Conservation (phyloP, 1,140 invertebrate species). For the Aphelenchoides besseyi region DNA sequence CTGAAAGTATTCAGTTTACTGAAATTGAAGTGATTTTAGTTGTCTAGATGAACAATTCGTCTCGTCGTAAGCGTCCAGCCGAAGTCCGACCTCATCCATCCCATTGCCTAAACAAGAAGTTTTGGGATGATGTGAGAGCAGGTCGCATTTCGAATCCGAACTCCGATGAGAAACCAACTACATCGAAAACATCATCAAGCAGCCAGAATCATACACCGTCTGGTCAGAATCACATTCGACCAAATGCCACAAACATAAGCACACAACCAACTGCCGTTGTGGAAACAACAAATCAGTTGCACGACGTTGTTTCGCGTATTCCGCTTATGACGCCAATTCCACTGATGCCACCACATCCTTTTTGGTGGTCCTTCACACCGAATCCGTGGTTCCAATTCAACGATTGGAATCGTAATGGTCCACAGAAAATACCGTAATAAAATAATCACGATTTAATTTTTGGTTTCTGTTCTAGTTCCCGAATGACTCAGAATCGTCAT, state of each 20-base stretch:
- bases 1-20: neutral
- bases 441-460: neutral
- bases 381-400: too few species aligned
- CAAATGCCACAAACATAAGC: neutral
- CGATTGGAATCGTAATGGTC: too few species aligned
- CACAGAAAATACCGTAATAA: too few species aligned
- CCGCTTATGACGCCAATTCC: too few species aligned
- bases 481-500: neutral
- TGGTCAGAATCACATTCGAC: neutral
- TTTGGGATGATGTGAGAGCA: constrained; percentile 4
- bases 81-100: neutral
- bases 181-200: neutral
- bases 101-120: neutral
- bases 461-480: neutral
- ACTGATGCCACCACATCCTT: neutral
- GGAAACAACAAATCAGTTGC: neutral
- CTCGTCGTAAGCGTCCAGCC: neutral
- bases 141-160: neutral
- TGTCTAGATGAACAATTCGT: neutral
- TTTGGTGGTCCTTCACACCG: neutral
- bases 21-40: neutral
- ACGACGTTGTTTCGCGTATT: too few species aligned
- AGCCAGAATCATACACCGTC: neutral
- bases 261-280: neutral
- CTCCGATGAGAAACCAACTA: neutral